Base-by-base conservation (phyloP, 2,113 vertebrate species). In the Notiomystis cincta region DNA sequence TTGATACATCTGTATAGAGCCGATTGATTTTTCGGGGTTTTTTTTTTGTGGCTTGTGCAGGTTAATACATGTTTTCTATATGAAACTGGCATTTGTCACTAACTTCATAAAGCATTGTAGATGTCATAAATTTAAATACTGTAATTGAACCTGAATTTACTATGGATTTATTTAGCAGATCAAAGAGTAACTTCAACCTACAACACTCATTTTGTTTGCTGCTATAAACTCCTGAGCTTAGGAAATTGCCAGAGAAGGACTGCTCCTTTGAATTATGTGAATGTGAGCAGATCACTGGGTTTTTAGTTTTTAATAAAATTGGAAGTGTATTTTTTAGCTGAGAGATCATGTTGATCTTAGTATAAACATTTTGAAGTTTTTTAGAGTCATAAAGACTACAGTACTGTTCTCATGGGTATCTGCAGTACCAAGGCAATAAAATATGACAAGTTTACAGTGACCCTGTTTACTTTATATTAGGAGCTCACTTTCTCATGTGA, bases 161-260 rank as follows among this genome's bases (percentile, higher is more conserved):
- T 94, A n/a, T 76, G 87, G 95, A 76, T 97, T 97, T 97, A 93
- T 97, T 98, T 97, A 97, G 89, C 86, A 92, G 95, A 98, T 98
- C 97, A 97, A 98, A 98, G 94, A 96, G 57, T 92, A 82, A 62
- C 72, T 97, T 97, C 93, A 96, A 57, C 79, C 93, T 97, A 54
- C 91, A 95, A 21, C 77, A 70, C 51, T 93, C 57, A 44, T 64
- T 97, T 97, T 86, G 79, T 97, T 98, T 97, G 93, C 89, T 95
- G 72, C 73, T 78, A 70, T 93, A 97, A 97, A 97, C 90, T 96
- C 61, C 14, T 60, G 82, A 84, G 88, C 61, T 96, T 83, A 93
- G 94, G 82, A 57, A 88, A 92, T 66, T 92, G 86, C 95, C 95
- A 91, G 95, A 80, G 82, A 95, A 89, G 66, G 77, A 88, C 96